Percentiles rank a stretch among this genome's conserved stretches.
Conservation (phyloP, 2,797 vertebrate species). For the Okamejei kenojei region DNA sequence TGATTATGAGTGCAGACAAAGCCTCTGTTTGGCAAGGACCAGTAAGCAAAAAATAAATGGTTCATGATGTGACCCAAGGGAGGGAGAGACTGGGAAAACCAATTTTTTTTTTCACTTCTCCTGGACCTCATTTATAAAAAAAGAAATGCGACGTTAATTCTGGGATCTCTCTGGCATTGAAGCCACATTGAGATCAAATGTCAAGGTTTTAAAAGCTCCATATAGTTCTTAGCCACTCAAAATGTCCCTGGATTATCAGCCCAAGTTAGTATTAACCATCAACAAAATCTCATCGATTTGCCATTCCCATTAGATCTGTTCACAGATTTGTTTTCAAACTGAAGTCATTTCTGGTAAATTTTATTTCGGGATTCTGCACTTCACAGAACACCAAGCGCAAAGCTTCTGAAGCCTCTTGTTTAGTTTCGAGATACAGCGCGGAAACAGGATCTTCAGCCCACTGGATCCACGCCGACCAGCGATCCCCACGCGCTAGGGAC, state of each 20-base stretch:
- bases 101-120: background rate
- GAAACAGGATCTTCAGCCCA: too few species aligned
- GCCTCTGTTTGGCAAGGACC: background rate
- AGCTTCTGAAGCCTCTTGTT: background rate
- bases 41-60: too few species aligned
- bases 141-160: background rate
- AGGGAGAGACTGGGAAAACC: background rate
- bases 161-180: background rate
- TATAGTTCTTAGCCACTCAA: background rate
- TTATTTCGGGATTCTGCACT: background rate
- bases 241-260: background rate
- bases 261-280: background rate
- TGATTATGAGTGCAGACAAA: background rate
- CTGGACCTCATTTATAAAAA: background rate
- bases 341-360: background rate
- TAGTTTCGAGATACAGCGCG: too few species aligned
- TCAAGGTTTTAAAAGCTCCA: too few species aligned
- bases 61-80: background rate
- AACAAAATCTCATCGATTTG: too few species aligned
- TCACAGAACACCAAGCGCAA: background rate
- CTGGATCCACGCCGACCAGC: too few species aligned
- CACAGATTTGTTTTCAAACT: background rate
- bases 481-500: too few species aligned
- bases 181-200: too few species aligned
- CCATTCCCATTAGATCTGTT: background rate